Evolutionary conservation across 2,113 vertebrate species (phyloP).

Genomic region (Tachycineta bicolor): DNA sequence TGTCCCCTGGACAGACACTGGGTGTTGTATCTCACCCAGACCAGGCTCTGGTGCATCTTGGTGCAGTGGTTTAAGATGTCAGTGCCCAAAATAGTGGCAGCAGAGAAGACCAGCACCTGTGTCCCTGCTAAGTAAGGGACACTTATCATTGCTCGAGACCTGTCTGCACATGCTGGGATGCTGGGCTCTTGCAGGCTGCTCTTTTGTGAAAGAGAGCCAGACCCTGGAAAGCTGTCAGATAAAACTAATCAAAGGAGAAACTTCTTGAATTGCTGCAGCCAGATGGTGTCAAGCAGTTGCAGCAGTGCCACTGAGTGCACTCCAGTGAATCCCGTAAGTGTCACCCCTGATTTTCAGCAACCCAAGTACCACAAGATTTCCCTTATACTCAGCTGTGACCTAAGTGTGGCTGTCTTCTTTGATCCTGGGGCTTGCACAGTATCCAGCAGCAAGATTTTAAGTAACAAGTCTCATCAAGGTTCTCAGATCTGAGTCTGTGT

Average conservation of each 20-base stretch:
- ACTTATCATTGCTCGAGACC: background rate
- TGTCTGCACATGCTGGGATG: background rate
- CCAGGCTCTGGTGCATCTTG: background rate
- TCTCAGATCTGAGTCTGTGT: background rate
- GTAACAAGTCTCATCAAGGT: background rate
- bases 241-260: background rate
- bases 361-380: rapidly evolving
- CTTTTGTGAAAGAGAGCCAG: background rate
- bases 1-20: background rate
- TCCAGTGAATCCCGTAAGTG: background rate
- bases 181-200: background rate
- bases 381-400: background rate
- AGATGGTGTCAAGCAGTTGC: background rate
- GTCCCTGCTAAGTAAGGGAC: background rate
- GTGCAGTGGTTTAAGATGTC: background rate
- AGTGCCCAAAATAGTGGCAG: background rate
- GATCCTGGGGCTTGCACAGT: background rate
- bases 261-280: background rate
- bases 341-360: background rate
- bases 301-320: background rate
- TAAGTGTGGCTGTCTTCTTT: background rate
- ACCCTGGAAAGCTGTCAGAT: background rate
- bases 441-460: background rate
- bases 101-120: background rate
- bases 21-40: background rate